phyloP scores from a whole-genome alignment of 2,113 vertebrate genomes.

The Odocoileus virginianus region DNA sequence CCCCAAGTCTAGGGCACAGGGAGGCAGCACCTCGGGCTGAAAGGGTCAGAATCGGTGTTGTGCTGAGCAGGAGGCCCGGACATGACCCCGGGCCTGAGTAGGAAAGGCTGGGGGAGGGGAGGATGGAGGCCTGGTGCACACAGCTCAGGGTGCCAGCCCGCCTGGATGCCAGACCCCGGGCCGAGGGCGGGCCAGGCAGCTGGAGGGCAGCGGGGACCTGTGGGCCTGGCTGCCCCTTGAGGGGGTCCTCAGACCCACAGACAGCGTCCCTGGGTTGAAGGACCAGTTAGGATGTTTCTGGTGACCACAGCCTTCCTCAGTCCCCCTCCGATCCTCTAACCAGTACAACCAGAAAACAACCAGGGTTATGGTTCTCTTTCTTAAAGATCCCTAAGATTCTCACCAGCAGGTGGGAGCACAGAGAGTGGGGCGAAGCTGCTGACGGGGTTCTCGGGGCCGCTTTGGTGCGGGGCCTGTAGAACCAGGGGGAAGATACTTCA shows the following conservation, averaged over 20 bases:
- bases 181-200: background rate
- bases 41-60: background rate
- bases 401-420: accelerated
- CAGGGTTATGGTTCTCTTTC: background rate
- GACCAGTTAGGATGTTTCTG: background rate
- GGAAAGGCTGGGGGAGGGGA: background rate
- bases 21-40: accelerated
- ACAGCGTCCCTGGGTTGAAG: too few species aligned
- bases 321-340: too few species aligned
- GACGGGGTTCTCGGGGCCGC: background rate
- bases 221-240: background rate
- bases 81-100: background rate
- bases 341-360: accelerated
- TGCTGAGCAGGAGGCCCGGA: background rate
- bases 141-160: background rate
- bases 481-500: background rate
- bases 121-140: background rate
- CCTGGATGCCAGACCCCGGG: background rate
- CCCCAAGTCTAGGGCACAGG: background rate
- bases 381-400: background rate
- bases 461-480: background rate
- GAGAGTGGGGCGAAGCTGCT: background rate
- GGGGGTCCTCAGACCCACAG: background rate
- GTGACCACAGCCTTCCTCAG: background rate
- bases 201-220: accelerated